Evolutionary conservation across 2,888 invertebrate genomes (phyloP).

Genomic region (Heliconius erato): DNA sequence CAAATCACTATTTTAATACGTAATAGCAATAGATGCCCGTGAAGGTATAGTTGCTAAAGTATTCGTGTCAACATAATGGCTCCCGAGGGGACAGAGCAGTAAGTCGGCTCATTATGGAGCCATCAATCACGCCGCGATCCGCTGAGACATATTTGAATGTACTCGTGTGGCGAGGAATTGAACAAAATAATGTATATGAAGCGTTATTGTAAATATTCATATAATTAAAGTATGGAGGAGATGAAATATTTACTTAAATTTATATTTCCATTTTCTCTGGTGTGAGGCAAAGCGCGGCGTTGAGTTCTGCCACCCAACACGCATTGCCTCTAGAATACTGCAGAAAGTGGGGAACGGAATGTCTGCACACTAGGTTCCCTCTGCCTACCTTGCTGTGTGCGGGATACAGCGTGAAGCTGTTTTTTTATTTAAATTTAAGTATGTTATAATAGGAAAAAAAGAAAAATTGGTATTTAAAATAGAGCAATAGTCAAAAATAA

Average conservation of each 20-base stretch:
- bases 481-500: too few species aligned
- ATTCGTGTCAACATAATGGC: slow-evolving; percentile 20
- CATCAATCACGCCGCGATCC: slow-evolving; percentile 67
- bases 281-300: too few species aligned
- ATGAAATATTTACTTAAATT: too few species aligned
- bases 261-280: too few species aligned
- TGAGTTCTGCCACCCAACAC: too few species aligned
- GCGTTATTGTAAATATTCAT: background rate
- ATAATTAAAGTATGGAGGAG: background rate
- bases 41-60: background rate
- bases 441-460: background rate
- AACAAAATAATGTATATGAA: slow-evolving; percentile 9
- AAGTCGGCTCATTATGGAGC: slow-evolving; percentile 48
- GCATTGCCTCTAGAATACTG: too few species aligned
- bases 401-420: too few species aligned
- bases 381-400: too few species aligned
- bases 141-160: slow-evolving; percentile 42
- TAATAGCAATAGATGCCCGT: background rate
- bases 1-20: background rate
- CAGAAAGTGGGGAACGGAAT: too few species aligned
- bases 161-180: slow-evolving; percentile 8
- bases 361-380: too few species aligned
- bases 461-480: too few species aligned
- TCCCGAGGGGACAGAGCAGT: slow-evolving; percentile 34
- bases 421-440: too few species aligned